Evolutionary conservation across 2,113 vertebrate species (phyloP).

Genomic region (Isurus oxyrinchus): DNA sequence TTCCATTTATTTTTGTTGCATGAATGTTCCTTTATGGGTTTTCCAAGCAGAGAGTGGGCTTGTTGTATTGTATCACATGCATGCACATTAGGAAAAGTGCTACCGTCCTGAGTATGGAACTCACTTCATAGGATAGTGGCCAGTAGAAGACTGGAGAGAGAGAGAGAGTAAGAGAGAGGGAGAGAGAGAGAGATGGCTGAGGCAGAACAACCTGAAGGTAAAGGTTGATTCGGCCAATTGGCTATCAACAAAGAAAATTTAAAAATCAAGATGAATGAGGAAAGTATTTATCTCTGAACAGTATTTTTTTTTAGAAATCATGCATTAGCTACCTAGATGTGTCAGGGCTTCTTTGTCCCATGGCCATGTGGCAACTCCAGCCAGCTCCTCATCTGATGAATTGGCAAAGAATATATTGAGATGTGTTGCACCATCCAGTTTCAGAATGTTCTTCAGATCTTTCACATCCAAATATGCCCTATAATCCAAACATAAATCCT

Average conservation of each 20-base stretch:
- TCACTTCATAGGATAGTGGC: background rate
- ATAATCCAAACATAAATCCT: constrained; percentile 48
- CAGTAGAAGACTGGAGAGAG: background rate
- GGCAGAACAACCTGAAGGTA: background rate
- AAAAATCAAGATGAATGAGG: background rate
- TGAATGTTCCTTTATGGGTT: background rate
- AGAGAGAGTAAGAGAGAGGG: background rate
- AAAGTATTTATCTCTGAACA: background rate
- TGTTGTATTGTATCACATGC: background rate
- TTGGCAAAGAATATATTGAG: constrained; percentile 99
- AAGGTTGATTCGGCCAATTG: background rate
- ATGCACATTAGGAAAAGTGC: background rate
- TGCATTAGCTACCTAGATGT: constrained; percentile 74
- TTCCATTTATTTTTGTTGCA: background rate
- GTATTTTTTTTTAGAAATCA: background rate
- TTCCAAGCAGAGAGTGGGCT: background rate
- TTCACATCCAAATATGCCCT: constrained; percentile 96
- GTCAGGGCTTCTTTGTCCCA: constrained; percentile 98
- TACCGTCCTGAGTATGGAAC: background rate
- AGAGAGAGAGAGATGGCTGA: background rate
- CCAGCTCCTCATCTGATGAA: constrained; percentile 92
- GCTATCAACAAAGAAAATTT: background rate
- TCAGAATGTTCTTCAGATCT: constrained; percentile 88
- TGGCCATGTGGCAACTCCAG: constrained; percentile 93
- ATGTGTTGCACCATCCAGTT: constrained; percentile 85